Conservation (phyloP, 2,797 vertebrate species). For the Rhincodon typus region DNA sequence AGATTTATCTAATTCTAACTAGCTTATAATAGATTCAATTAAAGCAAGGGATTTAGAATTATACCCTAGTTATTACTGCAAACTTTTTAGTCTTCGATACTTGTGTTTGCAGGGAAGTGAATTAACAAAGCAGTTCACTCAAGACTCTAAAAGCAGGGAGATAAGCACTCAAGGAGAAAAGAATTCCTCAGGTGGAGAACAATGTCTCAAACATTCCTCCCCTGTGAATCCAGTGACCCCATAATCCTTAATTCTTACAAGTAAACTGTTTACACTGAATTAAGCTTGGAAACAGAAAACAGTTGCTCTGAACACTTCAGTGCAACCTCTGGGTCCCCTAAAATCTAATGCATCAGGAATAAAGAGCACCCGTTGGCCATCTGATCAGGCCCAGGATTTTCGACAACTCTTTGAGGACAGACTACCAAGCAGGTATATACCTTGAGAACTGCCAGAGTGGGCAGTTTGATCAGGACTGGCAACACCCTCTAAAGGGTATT, state of each 20-base stretch:
- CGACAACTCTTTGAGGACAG: neutral
- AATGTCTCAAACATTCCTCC: neutral
- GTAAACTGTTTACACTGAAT: neutral
- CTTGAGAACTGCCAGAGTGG: neutral
- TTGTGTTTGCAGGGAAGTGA: neutral
- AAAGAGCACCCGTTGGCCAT: neutral
- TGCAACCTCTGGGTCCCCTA: neutral
- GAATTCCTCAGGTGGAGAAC: conserved; percentile 1
- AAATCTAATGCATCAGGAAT: neutral
- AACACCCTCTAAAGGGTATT: neutral
- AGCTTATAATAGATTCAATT: neutral
- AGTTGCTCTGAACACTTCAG: neutral
- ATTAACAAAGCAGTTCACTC: neutral
- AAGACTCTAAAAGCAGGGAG: conserved; percentile 1
- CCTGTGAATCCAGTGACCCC: neutral
- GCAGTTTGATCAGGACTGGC: neutral
- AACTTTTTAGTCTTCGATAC: neutral
- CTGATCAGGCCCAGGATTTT: neutral
- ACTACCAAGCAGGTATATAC: neutral
- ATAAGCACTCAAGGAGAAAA: conserved; percentile 11
- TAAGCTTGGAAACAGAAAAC: neutral
- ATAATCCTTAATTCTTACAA: neutral
- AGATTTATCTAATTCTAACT: neutral
- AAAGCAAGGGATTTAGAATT: neutral
- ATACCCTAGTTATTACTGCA: neutral